Evolutionary conservation across 2,113 vertebrate genomes (phyloP), one percentile per base, ranked within the genome.

Genomic region (Oryzias woworae): DNA sequence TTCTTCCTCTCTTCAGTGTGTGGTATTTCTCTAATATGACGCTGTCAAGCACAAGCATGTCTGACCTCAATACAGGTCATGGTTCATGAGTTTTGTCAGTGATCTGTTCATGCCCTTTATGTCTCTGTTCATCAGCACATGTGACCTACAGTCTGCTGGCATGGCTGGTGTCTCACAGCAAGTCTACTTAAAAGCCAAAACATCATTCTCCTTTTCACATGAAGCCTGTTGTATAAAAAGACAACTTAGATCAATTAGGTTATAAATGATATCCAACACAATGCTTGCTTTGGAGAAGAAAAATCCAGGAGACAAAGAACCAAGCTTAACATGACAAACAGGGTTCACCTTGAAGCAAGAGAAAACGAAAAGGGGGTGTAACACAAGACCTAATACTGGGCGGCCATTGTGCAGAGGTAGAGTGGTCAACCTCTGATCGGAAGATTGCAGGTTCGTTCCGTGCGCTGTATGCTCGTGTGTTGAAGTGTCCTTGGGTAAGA

Each of bases 101-200:
- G 78, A 80, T 82, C 53, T 62, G 66, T 66, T 62, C 26, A 47
- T 85, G 78, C 69, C 81, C 81, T 84, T 76, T 81, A 73, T 75
- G 57, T 26, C 54, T 14, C 3, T 47, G 48, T 55, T 74, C 69
- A 72, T 77, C 64, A 63, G 66, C 63, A 62, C 54, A 56, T 73
- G 48, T 77, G 71, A 71, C 75, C 75, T 75, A 50, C 62, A 66
- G 50, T 48, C 22, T 57, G 16, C 31, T 77, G 79, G 76, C 75
- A 74, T 52, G 62, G 59, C 62, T 53, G 63, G 47, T 75, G 62
- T 71, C 74, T 73, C 80, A 58, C 79, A 75, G 75, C 62, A 22
- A 62, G 74, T 45, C 53, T 7, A 52, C 61, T 36, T 62, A 46
- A 50, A 49, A 71, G 41, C 48, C 54, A 44, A 26, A 50, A 36